Percentiles rank a stretch among this genome's conserved stretches.
Evolutionary conservation across 1,140 invertebrate species (phyloP).

Genomic region (Latrodectus geometricus): DNA sequence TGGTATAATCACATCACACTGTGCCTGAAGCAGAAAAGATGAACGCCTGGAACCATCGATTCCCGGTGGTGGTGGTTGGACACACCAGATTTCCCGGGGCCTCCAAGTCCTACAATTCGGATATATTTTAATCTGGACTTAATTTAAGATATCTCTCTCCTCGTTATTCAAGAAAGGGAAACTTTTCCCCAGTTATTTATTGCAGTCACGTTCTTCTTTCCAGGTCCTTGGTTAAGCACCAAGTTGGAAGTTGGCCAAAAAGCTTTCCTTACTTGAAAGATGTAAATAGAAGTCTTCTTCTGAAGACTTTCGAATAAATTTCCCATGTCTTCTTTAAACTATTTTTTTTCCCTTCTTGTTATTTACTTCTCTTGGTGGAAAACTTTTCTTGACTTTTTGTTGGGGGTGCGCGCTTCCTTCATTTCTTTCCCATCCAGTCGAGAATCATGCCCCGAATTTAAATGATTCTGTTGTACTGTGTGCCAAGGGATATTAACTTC

Average conservation of each 20-base stretch:
- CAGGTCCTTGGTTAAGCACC: conserved; percentile 54
- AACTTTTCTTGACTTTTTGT: conserved; percentile 31
- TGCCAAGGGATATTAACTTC: conserved; percentile 27
- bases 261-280: conserved; percentile 38
- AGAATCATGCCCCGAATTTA: conserved; percentile 47
- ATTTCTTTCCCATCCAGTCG: neutral
- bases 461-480: conserved; percentile 36
- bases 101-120: conserved; percentile 24
- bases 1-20: conserved; percentile 49
- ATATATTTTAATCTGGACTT: conserved; percentile 62
- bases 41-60: conserved; percentile 17
- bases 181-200: conserved; percentile 51
- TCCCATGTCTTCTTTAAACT: conserved; percentile 58
- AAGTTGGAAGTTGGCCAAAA: conserved; percentile 50
- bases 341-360: conserved; percentile 23
- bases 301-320: conserved; percentile 56
- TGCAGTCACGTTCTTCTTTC: conserved; percentile 53
- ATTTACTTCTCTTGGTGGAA: neutral
- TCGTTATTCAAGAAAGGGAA: conserved; percentile 44
- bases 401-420: neutral
- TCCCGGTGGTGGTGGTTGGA: neutral
- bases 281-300: conserved; percentile 58
- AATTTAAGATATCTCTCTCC: conserved; percentile 56
- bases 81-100: conserved; percentile 29
- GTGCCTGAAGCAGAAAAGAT: neutral